Base-by-base conservation (phyloP, 2,888 invertebrate species). In the Leptopilina myrica region DNA sequence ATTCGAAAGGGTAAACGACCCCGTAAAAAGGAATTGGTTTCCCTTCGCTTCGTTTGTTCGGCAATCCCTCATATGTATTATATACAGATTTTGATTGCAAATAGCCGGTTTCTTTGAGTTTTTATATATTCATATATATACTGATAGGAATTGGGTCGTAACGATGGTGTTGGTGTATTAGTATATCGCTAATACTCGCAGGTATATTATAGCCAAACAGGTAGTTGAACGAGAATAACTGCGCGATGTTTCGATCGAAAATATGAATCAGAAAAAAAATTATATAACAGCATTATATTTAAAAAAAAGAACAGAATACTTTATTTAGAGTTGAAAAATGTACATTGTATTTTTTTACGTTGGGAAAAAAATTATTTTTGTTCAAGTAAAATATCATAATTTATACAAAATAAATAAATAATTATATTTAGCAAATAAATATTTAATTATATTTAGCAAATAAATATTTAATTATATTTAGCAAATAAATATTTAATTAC, bases 1-100 rank as follows among this genome's bases (percentile, higher is more conserved):
- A 89, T 91, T 85, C 84, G 78, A 86, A 88, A 87, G 85, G 89
- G 90, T 89, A 91, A 91, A 90, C 90, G 90, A 91, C 90, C 91
- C 89, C 88, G 87, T 80, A 83, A 85, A 83, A 84, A 84, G 84
- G 82, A 69, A 80, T 79, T 53, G 76, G 79, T 80, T 80, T 79
- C 81, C 83, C 80, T 77, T 81, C 78, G 59, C 65, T 77, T 80
- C 78, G 79, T 81, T 83, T 83, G 80, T 83, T 81, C 79, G 76
- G 73, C 75, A 78, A 80, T 82, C 82, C 82, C 83, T 83, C 75
- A 80, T 80, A 79, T 62, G 62, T 62, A 62, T 62, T 62, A 26
- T 62, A 62, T 62, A 62, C 62, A 15, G 64, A 80, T 79, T 83
- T 83, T 78, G 80, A 81, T 83, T 81, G 75, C 79, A 76, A 81